A percentile compares a stretch with the other conserved stretches of the same genome.
Evolutionary conservation across 2,113 vertebrate species (phyloP).

Genomic region (Bambusicola thoracicus): DNA sequence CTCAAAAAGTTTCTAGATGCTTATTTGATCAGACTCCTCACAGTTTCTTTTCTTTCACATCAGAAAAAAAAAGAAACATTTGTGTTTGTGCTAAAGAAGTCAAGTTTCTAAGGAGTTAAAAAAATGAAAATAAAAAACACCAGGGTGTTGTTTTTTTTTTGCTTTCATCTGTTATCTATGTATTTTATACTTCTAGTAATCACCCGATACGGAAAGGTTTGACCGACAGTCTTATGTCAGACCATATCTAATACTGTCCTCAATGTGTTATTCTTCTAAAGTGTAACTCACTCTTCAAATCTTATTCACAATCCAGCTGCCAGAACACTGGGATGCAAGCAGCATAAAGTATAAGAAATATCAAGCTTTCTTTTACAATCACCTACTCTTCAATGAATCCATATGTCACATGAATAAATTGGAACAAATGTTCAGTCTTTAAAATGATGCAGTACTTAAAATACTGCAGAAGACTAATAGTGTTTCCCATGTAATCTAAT

Average conservation of each 20-base stretch:
- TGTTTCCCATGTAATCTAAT: neutral
- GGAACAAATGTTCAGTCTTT: conserved; percentile 7
- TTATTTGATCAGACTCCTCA: conserved; percentile 61
- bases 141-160: neutral
- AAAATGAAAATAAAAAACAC: conserved; percentile 3
- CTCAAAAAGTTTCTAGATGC: conserved; percentile 55
- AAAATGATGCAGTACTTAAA: conserved; percentile 5
- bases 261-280: conserved; percentile 46
- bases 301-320: conserved; percentile 27
- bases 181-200: conserved; percentile 32
- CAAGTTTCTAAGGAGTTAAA: conserved; percentile 41
- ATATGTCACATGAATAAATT: conserved; percentile 21
- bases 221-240: conserved; percentile 35
- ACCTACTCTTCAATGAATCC: conserved; percentile 4
- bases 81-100: conserved; percentile 42
- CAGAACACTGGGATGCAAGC: conserved; percentile 22
- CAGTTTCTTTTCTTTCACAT: conserved; percentile 22
- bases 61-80: conserved; percentile 17
- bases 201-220: conserved; percentile 44
- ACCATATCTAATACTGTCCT: conserved; percentile 42
- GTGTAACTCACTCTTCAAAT: conserved; percentile 58
- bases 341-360: conserved; percentile 62
- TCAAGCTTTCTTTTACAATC: conserved; percentile 39
- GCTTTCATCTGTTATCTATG: conserved; percentile 22
- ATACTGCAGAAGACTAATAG: neutral